These are phyloP conservation scores for Poeciliopsis turrubarensis DNA, from an alignment of 2,113 vertebrate species.

Conservation along the genomic window DNA sequence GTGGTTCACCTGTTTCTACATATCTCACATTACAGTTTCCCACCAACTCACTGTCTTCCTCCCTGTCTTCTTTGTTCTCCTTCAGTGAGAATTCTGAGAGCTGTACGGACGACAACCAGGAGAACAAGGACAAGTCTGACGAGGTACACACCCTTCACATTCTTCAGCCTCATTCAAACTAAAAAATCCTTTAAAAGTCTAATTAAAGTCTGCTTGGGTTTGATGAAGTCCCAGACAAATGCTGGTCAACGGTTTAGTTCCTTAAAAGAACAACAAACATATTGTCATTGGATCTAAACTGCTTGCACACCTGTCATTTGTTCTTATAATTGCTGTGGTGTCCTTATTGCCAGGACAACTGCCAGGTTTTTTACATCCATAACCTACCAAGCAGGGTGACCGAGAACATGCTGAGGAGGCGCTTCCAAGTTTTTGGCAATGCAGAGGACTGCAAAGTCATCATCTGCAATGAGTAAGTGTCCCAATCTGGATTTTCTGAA, in stretches of 20 bases:
- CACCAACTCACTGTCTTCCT: slow-evolving; percentile 11
- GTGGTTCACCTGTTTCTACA: slow-evolving; percentile 31
- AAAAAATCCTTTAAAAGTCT: background rate
- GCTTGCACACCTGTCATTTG: slow-evolving; percentile 37
- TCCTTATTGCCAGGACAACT: slow-evolving; percentile 87
- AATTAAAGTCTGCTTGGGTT: background rate
- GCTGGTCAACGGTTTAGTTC: background rate
- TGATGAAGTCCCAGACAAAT: background rate
- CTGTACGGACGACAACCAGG: slow-evolving; percentile 84
- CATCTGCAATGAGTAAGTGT: slow-evolving; percentile 84
- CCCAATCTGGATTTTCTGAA: background rate
- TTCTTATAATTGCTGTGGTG: slow-evolving; percentile 74
- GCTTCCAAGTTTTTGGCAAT: slow-evolving; percentile 93
- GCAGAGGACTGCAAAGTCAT: slow-evolving; percentile 93
- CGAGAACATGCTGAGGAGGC: slow-evolving; percentile 91
- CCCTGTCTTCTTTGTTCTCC: slow-evolving; percentile 26
- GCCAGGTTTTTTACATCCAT: slow-evolving; percentile 91
- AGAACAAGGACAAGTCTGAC: slow-evolving; percentile 86
- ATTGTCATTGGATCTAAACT: background rate
- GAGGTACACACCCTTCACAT: slow-evolving; percentile 50
- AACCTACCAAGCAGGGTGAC: slow-evolving; percentile 93
- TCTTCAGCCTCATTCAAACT: background rate
- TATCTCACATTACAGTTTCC: slow-evolving; percentile 48
- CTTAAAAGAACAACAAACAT: too few species aligned
- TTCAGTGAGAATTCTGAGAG: slow-evolving; percentile 84